A percentile compares a stretch with the other conserved stretches of the same genome.
phyloP scores from a whole-genome alignment of 2,113 vertebrate species.

The Formicarius rufipectus region DNA sequence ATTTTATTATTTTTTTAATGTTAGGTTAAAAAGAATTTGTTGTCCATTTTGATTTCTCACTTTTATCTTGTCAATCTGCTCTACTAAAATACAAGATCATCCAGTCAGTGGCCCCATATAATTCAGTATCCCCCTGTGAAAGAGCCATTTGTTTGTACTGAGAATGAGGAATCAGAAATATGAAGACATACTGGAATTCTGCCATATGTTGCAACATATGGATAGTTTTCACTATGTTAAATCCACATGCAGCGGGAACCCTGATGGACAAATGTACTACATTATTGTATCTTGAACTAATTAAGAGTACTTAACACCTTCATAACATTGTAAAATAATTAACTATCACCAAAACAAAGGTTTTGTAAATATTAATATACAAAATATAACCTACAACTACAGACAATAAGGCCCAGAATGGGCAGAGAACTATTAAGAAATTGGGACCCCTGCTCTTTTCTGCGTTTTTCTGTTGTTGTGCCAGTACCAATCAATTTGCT shows the following conservation, averaged over 20 bases:
- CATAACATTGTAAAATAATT: neutral
- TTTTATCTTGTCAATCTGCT: neutral
- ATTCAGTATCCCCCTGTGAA: conserved; percentile 15
- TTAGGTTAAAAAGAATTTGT: neutral
- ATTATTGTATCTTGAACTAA: neutral
- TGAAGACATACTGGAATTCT: conserved; percentile 15
- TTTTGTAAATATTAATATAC: neutral
- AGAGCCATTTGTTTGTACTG: conserved; percentile 11
- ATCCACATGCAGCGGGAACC: neutral
- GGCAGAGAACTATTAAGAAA: neutral
- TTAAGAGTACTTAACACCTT: neutral
- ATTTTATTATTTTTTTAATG: neutral
- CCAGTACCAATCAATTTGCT: neutral
- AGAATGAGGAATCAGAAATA: conserved; percentile 21
- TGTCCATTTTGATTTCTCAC: neutral
- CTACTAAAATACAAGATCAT: neutral
- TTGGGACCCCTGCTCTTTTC: neutral
- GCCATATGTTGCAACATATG: conserved; percentile 58
- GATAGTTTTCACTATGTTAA: conserved; percentile 5
- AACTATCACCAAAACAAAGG: neutral
- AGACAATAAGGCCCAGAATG: neutral
- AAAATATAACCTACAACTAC: neutral
- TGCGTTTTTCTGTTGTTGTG: neutral
- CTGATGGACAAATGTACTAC: neutral
- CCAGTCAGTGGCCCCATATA: conserved; percentile 26